Conservation (phyloP, 2,797 vertebrate species). For the Pelobates cultripes region DNA sequence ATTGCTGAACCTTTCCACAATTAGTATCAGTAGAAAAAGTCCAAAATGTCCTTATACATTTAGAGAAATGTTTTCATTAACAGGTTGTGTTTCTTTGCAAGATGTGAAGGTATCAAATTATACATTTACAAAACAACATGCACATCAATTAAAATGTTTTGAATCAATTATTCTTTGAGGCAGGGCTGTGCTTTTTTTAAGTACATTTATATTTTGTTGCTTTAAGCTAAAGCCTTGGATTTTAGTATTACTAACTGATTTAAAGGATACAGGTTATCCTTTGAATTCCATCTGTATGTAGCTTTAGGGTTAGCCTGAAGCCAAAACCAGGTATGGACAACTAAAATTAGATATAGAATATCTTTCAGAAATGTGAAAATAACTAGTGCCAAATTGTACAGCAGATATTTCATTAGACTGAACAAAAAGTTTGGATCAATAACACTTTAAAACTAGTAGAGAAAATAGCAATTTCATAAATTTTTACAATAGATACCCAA, state of each 20-base stretch:
- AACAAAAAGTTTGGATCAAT: not conserved
- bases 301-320: conserved; percentile 46
- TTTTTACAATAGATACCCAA: too few relatives aligned
- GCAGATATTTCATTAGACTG: not conserved
- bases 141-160: not conserved
- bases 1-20: conserved; percentile 42
- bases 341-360: conserved; percentile 48
- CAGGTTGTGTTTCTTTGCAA: not conserved
- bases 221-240: conserved; percentile 34
- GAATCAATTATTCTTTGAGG: not conserved
- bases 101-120: not conserved
- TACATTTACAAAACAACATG: not conserved
- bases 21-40: conserved; percentile 43
- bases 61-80: conserved; percentile 39
- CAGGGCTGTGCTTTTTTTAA: not conserved
- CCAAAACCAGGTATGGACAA: conserved; percentile 37
- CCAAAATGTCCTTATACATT: conserved; percentile 41
- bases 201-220: conserved; percentile 9
- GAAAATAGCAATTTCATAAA: too few relatives aligned
- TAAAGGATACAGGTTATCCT: conserved; percentile 49
- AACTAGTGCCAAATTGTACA: conserved; percentile 34
- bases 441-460: too few relatives aligned
- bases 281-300: conserved; percentile 47
- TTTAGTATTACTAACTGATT: conserved; percentile 38
- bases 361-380: conserved; percentile 35